phyloP scores from a whole-genome alignment of 2,888 invertebrate species.

The Aethes cnicana region DNA sequence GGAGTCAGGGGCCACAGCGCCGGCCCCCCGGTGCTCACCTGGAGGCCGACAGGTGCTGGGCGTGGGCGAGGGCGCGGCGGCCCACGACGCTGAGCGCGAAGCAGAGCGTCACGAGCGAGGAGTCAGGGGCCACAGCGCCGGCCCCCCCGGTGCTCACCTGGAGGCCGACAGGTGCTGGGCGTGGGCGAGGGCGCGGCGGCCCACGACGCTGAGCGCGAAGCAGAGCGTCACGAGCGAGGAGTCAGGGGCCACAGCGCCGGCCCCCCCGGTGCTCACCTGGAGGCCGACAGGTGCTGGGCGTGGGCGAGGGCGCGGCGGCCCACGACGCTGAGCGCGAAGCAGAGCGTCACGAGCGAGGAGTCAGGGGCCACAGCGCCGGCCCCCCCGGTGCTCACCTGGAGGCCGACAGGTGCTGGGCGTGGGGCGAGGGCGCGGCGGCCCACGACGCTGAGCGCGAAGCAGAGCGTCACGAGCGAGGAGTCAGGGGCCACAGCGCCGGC shows the following conservation, averaged over 20 bases:
- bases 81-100: constrained; percentile 92
- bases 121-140: too few species aligned
- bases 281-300: constrained; percentile 92
- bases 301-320: constrained; percentile 93
- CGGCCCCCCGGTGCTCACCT: too few species aligned
- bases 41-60: too few species aligned
- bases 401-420: constrained; percentile 92
- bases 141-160: constrained; percentile 82
- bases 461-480: constrained; percentile 89
- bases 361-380: too few species aligned
- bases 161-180: constrained; percentile 93
- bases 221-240: constrained; percentile 90
- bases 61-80: too few species aligned
- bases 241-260: too few species aligned
- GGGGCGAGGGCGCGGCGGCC: constrained; percentile 92
- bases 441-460: constrained; percentile 91
- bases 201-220: constrained; percentile 91
- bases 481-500: too few species aligned
- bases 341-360: constrained; percentile 89
- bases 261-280: constrained; percentile 84
- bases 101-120: constrained; percentile 89
- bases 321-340: constrained; percentile 91
- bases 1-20: too few species aligned
- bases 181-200: constrained; percentile 91
- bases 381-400: constrained; percentile 85